Evolutionary conservation across 2,797 vertebrate genomes (phyloP).

Genomic region (Euphonia xanthogaster): DNA sequence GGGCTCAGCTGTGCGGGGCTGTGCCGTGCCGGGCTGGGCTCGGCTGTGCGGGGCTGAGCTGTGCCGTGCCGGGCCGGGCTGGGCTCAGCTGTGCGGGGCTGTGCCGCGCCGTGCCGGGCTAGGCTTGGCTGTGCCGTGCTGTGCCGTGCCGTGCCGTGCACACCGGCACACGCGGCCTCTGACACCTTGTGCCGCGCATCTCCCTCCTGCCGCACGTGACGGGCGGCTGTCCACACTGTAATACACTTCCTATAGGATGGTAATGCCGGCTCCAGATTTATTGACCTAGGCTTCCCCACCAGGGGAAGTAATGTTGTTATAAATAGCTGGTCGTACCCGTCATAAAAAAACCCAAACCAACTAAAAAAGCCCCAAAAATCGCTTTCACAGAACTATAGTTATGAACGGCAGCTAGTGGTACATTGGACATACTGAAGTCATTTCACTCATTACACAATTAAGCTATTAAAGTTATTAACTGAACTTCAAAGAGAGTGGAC

Average conservation of each 20-base stretch:
- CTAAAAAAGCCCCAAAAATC: background rate
- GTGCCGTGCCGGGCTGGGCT: too few relatives aligned
- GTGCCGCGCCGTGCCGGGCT: too few relatives aligned
- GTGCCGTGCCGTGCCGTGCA: background rate
- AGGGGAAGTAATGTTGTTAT: background rate
- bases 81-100: too few relatives aligned
- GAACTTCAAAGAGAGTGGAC: background rate
- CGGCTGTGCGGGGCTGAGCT: background rate
- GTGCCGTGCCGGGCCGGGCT: background rate
- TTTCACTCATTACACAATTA: background rate
- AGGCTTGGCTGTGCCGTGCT: background rate
- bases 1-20: too few relatives aligned
- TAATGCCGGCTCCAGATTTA: background rate
- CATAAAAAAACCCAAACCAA: background rate
- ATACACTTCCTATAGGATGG: background rate
- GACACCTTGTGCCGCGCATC: background rate
- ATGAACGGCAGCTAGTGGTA: background rate
- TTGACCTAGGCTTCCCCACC: background rate
- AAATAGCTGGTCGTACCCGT: background rate
- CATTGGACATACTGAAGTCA: background rate
- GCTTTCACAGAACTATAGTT: background rate
- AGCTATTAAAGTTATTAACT: slow-evolving; percentile 17
- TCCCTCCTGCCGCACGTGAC: background rate
- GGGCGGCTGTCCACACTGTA: rapidly evolving
- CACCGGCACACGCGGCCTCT: background rate